Conservation (phyloP, 2,888 invertebrate species). For the Charanyca ferruginea region DNA sequence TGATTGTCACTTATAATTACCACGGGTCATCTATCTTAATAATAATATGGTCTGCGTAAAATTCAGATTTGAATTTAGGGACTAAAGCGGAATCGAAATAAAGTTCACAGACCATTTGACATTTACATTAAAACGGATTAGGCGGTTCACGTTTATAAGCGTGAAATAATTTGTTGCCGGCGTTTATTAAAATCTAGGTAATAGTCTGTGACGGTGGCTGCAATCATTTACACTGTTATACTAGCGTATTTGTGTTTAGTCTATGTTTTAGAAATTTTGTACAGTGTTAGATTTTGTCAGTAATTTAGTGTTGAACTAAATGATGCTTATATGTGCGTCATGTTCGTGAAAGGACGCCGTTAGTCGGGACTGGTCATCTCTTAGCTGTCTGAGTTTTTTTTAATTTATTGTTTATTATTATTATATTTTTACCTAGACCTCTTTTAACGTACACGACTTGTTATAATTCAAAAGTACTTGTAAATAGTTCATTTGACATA, state of each 20-base stretch:
- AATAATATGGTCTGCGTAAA: not conserved
- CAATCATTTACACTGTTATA: conserved; percentile 15
- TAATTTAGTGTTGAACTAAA: too few relatives aligned
- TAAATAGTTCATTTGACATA: too few relatives aligned
- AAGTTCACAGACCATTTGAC: conserved; percentile 39
- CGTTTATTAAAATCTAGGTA: conserved; percentile 25
- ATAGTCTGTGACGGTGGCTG: conserved; percentile 20
- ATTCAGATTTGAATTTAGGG: conserved; percentile 5
- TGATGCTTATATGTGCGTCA: too few relatives aligned
- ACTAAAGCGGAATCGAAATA: conserved; percentile 27
- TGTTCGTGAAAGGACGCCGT: too few relatives aligned
- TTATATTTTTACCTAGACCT: too few relatives aligned
- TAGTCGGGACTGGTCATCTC: too few relatives aligned
- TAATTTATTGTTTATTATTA: too few relatives aligned
- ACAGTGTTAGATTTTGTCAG: too few relatives aligned
- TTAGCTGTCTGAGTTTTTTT: too few relatives aligned
- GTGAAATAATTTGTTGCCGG: conserved; percentile 21
- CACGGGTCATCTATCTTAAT: conserved; percentile 3
- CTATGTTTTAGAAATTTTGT: not conserved
- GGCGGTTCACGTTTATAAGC: conserved; percentile 17
- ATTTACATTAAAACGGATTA: conserved; percentile 32
- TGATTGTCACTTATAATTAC: not conserved
- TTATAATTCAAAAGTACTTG: too few relatives aligned
- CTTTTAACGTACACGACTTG: too few relatives aligned
- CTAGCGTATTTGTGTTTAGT: not conserved